Conservation (phyloP, 2,113 vertebrate genomes). For the Silurus asotus region DNA sequence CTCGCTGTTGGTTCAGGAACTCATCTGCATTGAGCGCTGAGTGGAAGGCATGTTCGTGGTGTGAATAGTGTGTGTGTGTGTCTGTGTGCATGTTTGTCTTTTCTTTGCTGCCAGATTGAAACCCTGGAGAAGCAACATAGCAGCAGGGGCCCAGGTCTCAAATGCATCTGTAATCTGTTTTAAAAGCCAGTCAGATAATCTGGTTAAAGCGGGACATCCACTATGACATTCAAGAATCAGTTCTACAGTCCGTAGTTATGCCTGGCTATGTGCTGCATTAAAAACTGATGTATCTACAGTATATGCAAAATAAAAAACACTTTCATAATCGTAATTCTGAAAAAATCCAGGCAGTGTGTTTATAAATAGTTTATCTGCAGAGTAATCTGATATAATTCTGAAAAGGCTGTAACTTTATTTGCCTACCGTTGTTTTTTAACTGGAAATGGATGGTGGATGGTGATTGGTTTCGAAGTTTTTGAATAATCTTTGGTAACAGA, state of each 20-base stretch:
- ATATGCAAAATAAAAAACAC: neutral
- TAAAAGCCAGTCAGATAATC: neutral
- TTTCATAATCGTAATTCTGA: neutral
- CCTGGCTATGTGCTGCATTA: neutral
- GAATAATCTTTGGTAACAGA: neutral
- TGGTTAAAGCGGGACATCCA: neutral
- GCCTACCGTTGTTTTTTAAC: neutral
- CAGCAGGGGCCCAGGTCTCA: neutral
- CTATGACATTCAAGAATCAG: neutral
- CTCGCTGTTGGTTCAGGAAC: slow-evolving; percentile 39
- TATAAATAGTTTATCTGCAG: neutral
- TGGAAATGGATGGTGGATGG: neutral
- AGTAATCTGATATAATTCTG: neutral
- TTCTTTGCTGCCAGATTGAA: slow-evolving; percentile 32
- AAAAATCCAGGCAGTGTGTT: neutral
- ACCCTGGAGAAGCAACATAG: slow-evolving; percentile 26
- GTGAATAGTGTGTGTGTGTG: neutral
- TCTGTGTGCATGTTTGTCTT: neutral
- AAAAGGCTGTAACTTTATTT: neutral
- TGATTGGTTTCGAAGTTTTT: neutral
- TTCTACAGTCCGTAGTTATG: neutral
- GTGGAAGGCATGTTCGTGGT: neutral
- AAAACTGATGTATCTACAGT: neutral
- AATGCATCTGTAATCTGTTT: neutral
- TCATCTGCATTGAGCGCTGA: slow-evolving; percentile 34